Base-by-base conservation (phyloP, 2,113 vertebrate genomes). In the Sciurus niger region DNA sequence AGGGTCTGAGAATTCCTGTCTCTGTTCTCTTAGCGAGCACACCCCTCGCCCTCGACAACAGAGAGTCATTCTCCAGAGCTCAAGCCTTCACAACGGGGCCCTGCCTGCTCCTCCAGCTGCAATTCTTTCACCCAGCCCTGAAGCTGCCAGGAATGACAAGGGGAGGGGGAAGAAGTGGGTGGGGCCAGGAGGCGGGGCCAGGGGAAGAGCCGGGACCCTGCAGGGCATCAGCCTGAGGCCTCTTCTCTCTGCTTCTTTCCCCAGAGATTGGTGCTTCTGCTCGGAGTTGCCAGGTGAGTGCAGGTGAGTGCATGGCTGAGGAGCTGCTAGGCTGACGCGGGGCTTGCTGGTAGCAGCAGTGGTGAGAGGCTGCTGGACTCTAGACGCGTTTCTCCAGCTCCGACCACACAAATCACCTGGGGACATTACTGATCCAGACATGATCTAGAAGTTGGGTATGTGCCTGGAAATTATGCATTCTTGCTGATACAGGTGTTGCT, bases 81-180 rank as follows among this genome's bases (percentile, higher is more conserved):
- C 58, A 32, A n/a, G 83, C 43, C 60, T 65, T 2, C 43, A 37
- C 55, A 53, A 68, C 48, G 24, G 73, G 73, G 72, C 90, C 6
- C n/a, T 28, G 67, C 76, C 8, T 40, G 80, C 22, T 72, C 17
- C 93, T 91, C 68, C 22, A 34, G 34, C 68, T 68, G 95, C 68
- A 37, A n/a, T 83, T 93, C 73, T 77, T 73, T 83, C 8, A 51
- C 43, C 22, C 82, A 63, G 74, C 63, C 8, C 34, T 6, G 30
- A 91, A 78, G 77, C 84, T 90, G 96, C 93, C 90, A 96, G 93
- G 94, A 97, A 97, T 95, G 97, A 86, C 79, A 51, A 86, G 43
- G 93, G 97, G 93, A 73, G 94, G 95, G 68, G 25, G 67, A 55
- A 37, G 73, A 48, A 8, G 96, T 95, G 95, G 96, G 97, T 43